Base-by-base conservation (phyloP, 1,140 invertebrate species). In the Thalassaphorura encarpata region DNA sequence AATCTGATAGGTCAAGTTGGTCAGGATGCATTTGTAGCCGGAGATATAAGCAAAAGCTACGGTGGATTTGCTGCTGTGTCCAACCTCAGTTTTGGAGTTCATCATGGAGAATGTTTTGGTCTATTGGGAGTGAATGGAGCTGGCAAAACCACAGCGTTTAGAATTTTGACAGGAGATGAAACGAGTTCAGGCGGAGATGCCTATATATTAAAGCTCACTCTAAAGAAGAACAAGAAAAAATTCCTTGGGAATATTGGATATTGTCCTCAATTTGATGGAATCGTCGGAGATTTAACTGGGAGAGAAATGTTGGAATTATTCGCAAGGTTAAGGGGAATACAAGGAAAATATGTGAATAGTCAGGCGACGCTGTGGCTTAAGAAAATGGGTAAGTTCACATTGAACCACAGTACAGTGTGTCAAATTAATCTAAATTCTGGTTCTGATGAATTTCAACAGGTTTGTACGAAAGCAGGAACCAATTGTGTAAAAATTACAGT, bases 181-280 rank as follows among this genome's bases (percentile, higher is more conserved):
- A 54, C 55, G 33, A 67, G 74, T 15, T 73, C 76, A 29, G 59
- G 56, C 16, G 79, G 79, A 36, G 70, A 78, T 68, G 76, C 76
- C n/a, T 72, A 62, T 61, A 67, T 79, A 0, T 69, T 72, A 59
- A 69, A 70, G 4, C 69, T 67, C 64, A 70, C 64, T 59, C 58
- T 73, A 8, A 68, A 67, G 27, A 66, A 58, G n/a, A 56, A 76
- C 40, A 67, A 72, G 1, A 69, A 68, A 52, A 68, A 70, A 56
- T 52, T 47, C 19, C 4, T 58, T 15, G 28, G 31, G 8, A 42
- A 69, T 31, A 70, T 76, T 52, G 73, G 76, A 16, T 76, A 77
- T 58, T 77, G 74, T 60, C 74, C 75, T 3, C 72, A 73, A 63
- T 75, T 72, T 71, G 79, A 82, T 70, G 78, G 78, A 19, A 68